These are phyloP conservation scores for Melanerpes aurifrons DNA, from an alignment of 2,113 vertebrate genomes.

Conservation along the genomic window DNA sequence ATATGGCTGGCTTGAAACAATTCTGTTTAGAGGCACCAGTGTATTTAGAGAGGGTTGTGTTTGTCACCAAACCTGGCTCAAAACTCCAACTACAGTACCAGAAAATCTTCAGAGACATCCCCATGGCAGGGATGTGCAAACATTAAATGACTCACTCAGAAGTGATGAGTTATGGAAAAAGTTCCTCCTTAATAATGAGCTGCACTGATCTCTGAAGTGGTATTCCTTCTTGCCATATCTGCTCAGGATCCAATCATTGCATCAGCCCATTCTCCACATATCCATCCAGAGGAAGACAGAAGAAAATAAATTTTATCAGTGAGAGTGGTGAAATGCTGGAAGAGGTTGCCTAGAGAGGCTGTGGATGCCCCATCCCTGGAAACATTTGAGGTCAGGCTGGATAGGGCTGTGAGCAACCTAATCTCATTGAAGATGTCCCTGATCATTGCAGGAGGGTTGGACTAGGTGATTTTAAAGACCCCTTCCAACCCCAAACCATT, in stretches of 20 bases:
- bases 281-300: neutral
- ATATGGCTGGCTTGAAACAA: neutral
- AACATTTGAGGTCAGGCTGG: neutral
- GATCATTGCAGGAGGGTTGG: neutral
- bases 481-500: neutral
- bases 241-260: neutral
- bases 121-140: neutral
- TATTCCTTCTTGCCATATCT: neutral
- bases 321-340: neutral
- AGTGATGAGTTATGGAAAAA: neutral
- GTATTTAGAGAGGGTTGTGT: neutral
- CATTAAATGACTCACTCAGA: neutral
- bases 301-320: neutral
- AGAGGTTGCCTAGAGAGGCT: neutral
- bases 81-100: neutral
- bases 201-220: neutral
- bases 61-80: neutral
- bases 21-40: neutral
- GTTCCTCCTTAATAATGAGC: neutral
- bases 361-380: neutral
- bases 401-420: neutral
- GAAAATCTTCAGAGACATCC: neutral
- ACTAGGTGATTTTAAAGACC: too few relatives aligned
- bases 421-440: neutral
- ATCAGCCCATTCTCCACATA: neutral